Conservation (phyloP, 2,113 vertebrate species). For the Aldabrachelys gigantea region DNA sequence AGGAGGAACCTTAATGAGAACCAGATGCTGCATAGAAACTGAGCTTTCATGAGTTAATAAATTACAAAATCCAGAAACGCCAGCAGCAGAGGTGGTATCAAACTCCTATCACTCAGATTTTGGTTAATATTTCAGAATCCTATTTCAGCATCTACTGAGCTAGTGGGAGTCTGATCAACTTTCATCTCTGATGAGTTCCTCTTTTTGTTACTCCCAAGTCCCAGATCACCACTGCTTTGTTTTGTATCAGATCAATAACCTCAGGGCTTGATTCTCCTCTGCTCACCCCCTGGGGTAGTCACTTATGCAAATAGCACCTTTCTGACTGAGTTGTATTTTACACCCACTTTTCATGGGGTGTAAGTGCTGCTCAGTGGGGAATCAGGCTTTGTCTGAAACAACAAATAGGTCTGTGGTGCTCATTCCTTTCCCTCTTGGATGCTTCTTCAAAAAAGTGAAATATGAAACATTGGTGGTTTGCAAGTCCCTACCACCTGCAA, state of each 20-base stretch:
- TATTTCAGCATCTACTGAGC: background rate
- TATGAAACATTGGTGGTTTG: background rate
- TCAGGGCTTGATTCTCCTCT: background rate
- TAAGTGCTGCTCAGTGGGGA: background rate
- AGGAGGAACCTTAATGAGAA: slow-evolving; percentile 28
- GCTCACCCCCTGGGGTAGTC: background rate
- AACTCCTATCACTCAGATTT: slow-evolving; percentile 36
- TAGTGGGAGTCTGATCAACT: slow-evolving; percentile 19
- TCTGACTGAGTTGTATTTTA: background rate
- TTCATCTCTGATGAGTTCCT: background rate
- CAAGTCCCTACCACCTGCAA: background rate
- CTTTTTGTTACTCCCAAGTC: slow-evolving; percentile 37
- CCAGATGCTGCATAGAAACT: background rate
- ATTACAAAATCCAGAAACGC: slow-evolving; percentile 27
- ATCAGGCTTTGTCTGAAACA: background rate
- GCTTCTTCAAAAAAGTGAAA: background rate
- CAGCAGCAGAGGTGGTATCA: slow-evolving; percentile 13
- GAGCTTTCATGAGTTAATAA: slow-evolving; percentile 22
- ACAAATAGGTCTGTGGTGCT: background rate
- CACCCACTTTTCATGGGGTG: background rate
- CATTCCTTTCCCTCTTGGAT: background rate
- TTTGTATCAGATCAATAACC: background rate
- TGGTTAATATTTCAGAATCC: slow-evolving; percentile 2
- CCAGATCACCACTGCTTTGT: background rate
- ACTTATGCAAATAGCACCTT: background rate